Evolutionary conservation across 37 sponge, comb jelly and placozoan species (phyloP).

Genomic region (Cliona cf. orientalis): DNA sequence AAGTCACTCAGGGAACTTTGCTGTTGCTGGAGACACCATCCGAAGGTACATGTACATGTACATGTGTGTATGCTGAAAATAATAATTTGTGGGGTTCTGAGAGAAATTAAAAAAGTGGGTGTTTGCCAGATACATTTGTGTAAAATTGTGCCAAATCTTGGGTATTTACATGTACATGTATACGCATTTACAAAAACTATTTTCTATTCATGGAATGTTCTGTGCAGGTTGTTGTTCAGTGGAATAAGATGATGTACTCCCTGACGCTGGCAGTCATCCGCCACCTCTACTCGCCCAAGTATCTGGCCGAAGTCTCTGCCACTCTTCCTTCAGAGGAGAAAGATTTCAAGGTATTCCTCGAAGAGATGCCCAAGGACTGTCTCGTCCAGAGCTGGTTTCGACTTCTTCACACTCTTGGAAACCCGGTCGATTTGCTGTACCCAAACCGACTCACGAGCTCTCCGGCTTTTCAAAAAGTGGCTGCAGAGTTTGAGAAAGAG

Average conservation of each 20-base stretch:
- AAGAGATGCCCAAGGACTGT: conserved; percentile 37
- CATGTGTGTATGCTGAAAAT: too few species aligned
- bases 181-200: too few species aligned
- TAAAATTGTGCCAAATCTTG: too few species aligned
- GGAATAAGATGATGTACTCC: conserved; percentile 60
- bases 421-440: conserved; percentile 82
- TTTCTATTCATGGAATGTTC: too few species aligned
- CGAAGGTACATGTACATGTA: too few species aligned
- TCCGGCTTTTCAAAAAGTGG: conserved; percentile 66
- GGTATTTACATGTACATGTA: too few species aligned
- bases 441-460: conserved; percentile 38
- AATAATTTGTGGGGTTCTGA: too few species aligned
- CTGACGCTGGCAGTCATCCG: conserved; percentile 62
- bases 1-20: conserved; percentile 76
- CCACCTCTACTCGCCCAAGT: conserved; percentile 64
- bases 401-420: conserved; percentile 87
- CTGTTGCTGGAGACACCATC: conserved; percentile 84
- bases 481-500: conserved; percentile 1
- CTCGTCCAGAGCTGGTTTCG: conserved; percentile 89
- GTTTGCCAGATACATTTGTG: too few species aligned
- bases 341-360: conserved; percentile 18
- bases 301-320: conserved; percentile 14
- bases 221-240: conserved; percentile 64
- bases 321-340: conserved; percentile 2
- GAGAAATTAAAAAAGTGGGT: too few species aligned